Percentiles rank a stretch among this genome's conserved stretches.
phyloP scores from a whole-genome alignment of 2,113 vertebrate species.

The Oryzias celebensis region DNA sequence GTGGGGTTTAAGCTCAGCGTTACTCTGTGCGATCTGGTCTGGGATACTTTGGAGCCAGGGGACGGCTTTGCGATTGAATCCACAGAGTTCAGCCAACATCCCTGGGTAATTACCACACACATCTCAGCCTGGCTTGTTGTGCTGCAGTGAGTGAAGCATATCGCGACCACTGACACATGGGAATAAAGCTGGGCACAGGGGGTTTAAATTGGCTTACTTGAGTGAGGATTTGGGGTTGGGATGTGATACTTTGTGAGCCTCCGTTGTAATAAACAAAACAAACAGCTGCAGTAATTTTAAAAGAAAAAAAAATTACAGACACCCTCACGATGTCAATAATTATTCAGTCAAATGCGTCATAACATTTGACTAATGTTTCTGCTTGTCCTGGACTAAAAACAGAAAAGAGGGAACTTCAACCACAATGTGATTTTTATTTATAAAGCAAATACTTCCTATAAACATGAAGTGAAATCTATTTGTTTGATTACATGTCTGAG shows the following conservation, averaged over 20 bases:
- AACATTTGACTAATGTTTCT: no score
- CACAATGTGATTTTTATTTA: no score
- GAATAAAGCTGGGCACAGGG: conserved; percentile 23
- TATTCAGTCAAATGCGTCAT: no score
- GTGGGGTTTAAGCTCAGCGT: conserved; percentile 27
- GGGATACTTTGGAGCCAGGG: conserved; percentile 22
- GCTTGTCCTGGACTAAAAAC: no score
- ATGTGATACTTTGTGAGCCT: background rate
- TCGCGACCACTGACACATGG: conserved; percentile 31
- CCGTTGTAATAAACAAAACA: no score
- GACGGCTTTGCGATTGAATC: conserved; percentile 41
- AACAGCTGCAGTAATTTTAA: no score
- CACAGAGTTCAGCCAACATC: conserved; percentile 34
- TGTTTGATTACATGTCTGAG: no score
- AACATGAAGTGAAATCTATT: no score
- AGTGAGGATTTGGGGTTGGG: conserved; percentile 27
- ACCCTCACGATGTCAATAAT: no score
- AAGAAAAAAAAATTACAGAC: no score
- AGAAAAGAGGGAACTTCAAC: no score
- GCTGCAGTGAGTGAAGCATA: conserved; percentile 17
- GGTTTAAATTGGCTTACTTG: conserved; percentile 36
- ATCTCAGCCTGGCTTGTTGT: conserved; percentile 31
- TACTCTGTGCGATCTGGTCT: conserved; percentile 33
- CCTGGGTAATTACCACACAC: conserved; percentile 36
- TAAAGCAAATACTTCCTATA: no score